Conservation (phyloP, 1,140 invertebrate species). For the Orussus abietinus region DNA sequence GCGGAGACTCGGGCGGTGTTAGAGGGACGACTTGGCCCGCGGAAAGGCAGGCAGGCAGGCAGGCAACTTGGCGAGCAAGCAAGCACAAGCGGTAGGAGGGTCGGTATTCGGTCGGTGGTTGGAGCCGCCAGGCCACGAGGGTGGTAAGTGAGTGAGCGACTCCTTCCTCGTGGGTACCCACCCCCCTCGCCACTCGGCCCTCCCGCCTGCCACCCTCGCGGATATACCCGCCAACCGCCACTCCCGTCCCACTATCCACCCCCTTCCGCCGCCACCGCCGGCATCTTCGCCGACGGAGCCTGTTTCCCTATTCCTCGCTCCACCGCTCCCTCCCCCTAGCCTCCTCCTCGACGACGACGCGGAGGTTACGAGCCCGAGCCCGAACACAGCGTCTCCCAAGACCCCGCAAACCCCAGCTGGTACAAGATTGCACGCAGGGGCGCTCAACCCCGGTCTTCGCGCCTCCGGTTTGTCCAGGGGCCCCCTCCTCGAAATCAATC, state of each 20-base stretch:
- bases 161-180: constrained; percentile 40
- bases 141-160: constrained; percentile 51
- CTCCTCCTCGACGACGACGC: constrained; percentile 23
- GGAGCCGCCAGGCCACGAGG: constrained; percentile 37
- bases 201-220: constrained; percentile 10
- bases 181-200: constrained; percentile 16
- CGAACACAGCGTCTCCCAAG: constrained; percentile 39
- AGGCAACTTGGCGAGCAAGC: constrained; percentile 38
- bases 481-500: too few species aligned
- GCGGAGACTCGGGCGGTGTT: constrained; percentile 45
- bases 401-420: constrained; percentile 45
- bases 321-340: constrained; percentile 26
- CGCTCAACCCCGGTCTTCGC: constrained; percentile 38
- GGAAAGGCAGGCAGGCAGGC: constrained; percentile 31
- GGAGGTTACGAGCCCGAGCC: constrained; percentile 40
- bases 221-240: constrained; percentile 12
- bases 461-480: too few species aligned
- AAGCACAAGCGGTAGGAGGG: constrained; percentile 26
- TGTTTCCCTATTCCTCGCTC: constrained; percentile 44
- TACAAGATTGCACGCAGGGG: constrained; percentile 49
- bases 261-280: constrained; percentile 8
- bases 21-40: constrained; percentile 38
- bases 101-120: constrained; percentile 38
- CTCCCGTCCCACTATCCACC: constrained; percentile 12
- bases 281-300: constrained; percentile 22